Conservation (phyloP, 1,140 invertebrate genomes). For the Steinernema khuongi region DNA sequence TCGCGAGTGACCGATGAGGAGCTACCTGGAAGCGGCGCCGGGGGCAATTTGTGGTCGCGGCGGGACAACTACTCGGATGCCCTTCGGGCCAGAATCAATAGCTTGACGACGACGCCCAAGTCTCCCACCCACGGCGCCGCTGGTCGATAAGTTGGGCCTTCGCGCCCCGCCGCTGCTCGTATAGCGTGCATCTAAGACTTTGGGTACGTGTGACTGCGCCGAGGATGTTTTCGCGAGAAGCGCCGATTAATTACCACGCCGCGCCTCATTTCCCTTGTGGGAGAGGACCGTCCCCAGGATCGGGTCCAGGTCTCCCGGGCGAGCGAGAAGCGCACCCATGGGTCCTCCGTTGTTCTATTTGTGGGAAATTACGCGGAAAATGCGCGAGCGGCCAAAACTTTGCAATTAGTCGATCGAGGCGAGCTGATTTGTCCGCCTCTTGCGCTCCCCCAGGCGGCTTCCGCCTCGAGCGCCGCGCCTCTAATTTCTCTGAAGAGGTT, state of each 20-base stretch:
- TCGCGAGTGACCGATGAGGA: constrained; percentile 2
- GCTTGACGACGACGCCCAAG: background rate
- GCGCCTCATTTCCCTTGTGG: background rate
- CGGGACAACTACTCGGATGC: background rate
- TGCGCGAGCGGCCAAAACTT: background rate
- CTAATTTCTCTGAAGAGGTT: background rate
- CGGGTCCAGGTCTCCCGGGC: background rate
- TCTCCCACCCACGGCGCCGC: background rate
- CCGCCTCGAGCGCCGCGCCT: background rate
- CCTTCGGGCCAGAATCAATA: constrained; percentile 13
- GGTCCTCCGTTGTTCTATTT: constrained; percentile 10
- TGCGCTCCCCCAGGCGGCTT: background rate
- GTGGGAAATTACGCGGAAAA: constrained; percentile 7
- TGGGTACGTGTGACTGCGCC: background rate
- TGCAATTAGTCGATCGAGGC: constrained; percentile 5
- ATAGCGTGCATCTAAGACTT: background rate
- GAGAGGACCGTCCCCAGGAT: background rate
- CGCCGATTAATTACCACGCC: background rate
- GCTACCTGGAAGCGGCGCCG: background rate
- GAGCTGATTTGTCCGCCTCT: background rate
- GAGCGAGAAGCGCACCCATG: too few species aligned
- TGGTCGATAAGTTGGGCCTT: constrained; percentile 11
- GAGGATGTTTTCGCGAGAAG: constrained; percentile 11
- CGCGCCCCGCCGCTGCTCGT: background rate
- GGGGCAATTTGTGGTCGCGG: background rate